A percentile compares a stretch with the other conserved stretches of the same genome.
phyloP scores from a whole-genome alignment of 2,888 invertebrate species.

The Dryomyza anilis region DNA sequence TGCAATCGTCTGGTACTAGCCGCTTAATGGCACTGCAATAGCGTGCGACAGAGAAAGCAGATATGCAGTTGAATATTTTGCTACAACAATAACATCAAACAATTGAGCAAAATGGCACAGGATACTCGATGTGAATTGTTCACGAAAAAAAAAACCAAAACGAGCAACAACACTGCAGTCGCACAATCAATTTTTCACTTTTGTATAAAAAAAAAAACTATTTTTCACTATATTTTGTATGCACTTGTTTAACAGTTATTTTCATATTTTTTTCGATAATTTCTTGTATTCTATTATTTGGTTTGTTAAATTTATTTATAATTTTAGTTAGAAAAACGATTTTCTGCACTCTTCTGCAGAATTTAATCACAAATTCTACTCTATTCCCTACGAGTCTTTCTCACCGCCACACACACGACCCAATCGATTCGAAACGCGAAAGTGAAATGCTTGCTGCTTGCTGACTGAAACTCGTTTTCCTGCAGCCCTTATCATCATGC shows the following conservation, averaged over 20 bases:
- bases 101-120: conserved; percentile 19
- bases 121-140: conserved; percentile 17
- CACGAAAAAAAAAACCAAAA: background rate
- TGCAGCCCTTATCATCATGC: background rate
- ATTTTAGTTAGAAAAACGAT: too few relatives aligned
- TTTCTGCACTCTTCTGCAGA: background rate
- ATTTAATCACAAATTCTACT: background rate
- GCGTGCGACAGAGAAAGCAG: conserved; percentile 20
- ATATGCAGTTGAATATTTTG: conserved; percentile 6
- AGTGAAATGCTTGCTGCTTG: conserved; percentile 31
- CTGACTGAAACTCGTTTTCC: background rate
- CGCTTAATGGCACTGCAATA: conserved; percentile 38
- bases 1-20: conserved; percentile 53
- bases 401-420: conserved; percentile 31
- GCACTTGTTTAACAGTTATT: background rate
- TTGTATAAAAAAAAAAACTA: background rate
- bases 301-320: too few relatives aligned
- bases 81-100: background rate
- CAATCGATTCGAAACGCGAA: conserved; percentile 39
- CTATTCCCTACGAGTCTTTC: conserved; percentile 2
- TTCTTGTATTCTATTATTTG: background rate
- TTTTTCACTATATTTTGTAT: too few relatives aligned
- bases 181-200: conserved; percentile 17
- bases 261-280: background rate
- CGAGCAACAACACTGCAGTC: conserved; percentile 6